Base-by-base conservation (phyloP, 2,797 vertebrate genomes). In the Chaunax sp. region DNA sequence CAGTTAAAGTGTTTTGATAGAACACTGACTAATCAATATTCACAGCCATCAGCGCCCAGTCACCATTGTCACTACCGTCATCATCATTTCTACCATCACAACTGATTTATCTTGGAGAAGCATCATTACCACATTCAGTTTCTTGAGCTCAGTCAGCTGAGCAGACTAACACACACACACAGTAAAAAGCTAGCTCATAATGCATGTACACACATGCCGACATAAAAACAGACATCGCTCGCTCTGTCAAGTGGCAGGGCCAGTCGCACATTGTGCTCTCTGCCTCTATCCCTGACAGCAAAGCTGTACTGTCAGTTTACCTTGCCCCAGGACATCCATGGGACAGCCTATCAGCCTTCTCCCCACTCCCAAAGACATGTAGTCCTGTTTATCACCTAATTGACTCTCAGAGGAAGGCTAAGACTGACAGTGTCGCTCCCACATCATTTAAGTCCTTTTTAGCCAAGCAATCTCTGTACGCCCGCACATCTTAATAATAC, bases 321-420 rank as follows among this genome's bases (percentile, higher is more conserved):
- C 92, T 90, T 95, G 95, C 93, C 94, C 88, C 83, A 93, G 89
- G 94, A 95, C 93, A 95, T 93, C 82, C 85, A 83, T 85, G 80
- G 89, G 92, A 95, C 93, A 91, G 89, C 69, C 88, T 75, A 78
- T 91, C 90, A 83, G 81, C 90, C 84, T 81, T 85, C 90, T 87
- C 92, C 89, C 87, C 85, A 83, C 87, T 90, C 90, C 90, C 77
- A 63, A 80, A 93, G 87, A 89, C 89, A 90, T 91, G 82, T 72
- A 80, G 80, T 82, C 81, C 93, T 96, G 91, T 94, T 96, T 95
- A 92, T 94, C 93, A 94, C 84, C 89, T 94, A 96, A 95, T 94
- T 95, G 92, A 95, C 93, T 95, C 93, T 95, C 94, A 78, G 85
- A 94, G 93, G 94, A 92, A 93, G 85, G 82, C 88, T 49, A 72